Base-by-base conservation (phyloP, 2,113 vertebrate species). In the Montifringilla adamsi region DNA sequence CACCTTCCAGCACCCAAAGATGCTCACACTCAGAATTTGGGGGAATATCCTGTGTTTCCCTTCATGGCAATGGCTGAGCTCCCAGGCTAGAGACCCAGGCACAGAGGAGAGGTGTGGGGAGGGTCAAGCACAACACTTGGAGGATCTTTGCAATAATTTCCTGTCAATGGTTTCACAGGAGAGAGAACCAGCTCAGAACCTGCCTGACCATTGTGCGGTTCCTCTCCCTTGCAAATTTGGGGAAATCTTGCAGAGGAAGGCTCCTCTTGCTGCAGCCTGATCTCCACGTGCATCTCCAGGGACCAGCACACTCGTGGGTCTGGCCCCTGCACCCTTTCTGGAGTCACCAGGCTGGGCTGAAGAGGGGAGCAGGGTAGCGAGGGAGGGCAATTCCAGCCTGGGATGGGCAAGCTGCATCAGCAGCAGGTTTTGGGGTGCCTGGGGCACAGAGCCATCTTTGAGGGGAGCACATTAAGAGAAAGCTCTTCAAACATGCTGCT, bases 131-230 rank as follows among this genome's bases (percentile, higher is more conserved):
- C 56, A 84, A 55, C 64, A 77, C 7, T 2, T 35, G 20, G 1
- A 46, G 64, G 24, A 82, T 41, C 12, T 5, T 1, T 31, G 11
- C 30, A 22, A 90, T 82, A 23, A 66, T 75, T 59, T 79, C 49
- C 72, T 74, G 66, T n/a, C 14, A 6, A 2, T 30, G 41, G 18
- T 74, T 82, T 82, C 8, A 3, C 44, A 60, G 78, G 16, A 64
- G 78, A 62, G 56, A 81, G 16, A 82, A 80, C 6, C n/a, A 50
- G 58, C 52, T 84, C 7, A 3, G 70, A 90, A 58, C 6, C 64
- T 89, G 43, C 22, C 74, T 17, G 47, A n/a, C 7, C 30, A 12
- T 19, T 18, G 7, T 0, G 0, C 19, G 37, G 59, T 63, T 44
- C 41, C 64, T 69, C 31, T 84, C 49, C 67, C 22, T 41, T n/a